Evolutionary conservation across 2,797 vertebrate species (phyloP), one percentile per base, ranked within the genome.

Genomic region (Parauchenoglanis ngamensis): DNA sequence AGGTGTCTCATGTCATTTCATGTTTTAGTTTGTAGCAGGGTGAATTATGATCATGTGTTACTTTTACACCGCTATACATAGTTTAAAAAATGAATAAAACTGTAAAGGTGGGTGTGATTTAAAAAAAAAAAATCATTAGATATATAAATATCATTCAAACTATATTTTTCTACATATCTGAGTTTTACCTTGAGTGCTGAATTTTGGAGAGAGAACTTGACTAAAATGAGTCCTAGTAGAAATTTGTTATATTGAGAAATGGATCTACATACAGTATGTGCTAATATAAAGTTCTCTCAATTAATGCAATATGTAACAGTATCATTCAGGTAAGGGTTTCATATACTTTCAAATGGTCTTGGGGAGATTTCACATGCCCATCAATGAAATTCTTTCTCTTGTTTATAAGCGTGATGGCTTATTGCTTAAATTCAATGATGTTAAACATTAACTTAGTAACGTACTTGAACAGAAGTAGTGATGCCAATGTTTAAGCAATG

Each of bases 81-180:
- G 77, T 90, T 93, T 91, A 86, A 94, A 87, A 81, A 93, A 89
- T 87, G 91, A 94, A 79, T 87, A 92, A 92, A 93, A 94, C 92
- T 92, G 91, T 92, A 92, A 92, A 91, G 94, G 88, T 94, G 94
- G 91, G 92, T 95, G 94, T 93, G 94, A 94, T 94, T 94, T 91
- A 94, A 89, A 91, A 92, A 89, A 91, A 92, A 94, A 83, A 91
- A 92, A 89, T 87, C 10, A 94, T 94, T 93, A 95, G 92, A 95
- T 93, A 94, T 93, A 92, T 90, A 89, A 86, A 94, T 94, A 92
- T 95, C 95, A 96, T 96, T 94, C 81, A 92, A 94, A 91, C 94
- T 96, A 95, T 96, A 96, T 96, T 96, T 96, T 96, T 96, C 95
- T 96, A 96, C 95, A 96, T 96, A 94, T 95, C 93, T 93, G 93